Evolutionary conservation across 1,140 invertebrate genomes (phyloP).

Genomic region (Uloborus diversus): DNA sequence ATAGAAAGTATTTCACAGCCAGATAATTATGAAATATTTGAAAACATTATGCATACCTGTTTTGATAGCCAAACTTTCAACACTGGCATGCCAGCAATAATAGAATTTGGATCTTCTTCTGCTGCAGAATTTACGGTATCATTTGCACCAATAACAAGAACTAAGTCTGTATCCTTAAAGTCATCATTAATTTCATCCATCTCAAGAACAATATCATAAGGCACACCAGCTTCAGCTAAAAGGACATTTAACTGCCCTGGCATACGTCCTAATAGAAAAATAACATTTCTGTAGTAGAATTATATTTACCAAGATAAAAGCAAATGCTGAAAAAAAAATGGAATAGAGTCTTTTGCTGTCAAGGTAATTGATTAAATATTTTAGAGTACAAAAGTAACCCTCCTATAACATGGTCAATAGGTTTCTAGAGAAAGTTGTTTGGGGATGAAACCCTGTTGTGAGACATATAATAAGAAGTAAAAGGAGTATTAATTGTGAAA

Average conservation of each 20-base stretch:
- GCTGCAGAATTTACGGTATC: conserved; percentile 93
- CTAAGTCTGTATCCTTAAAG: conserved; percentile 84
- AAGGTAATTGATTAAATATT: too few relatives aligned
- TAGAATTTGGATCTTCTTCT: conserved; percentile 89
- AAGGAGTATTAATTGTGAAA: too few relatives aligned
- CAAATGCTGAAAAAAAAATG: too few relatives aligned
- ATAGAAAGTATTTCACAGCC: too few relatives aligned
- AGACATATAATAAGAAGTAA: too few relatives aligned
- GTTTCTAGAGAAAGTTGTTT: too few relatives aligned
- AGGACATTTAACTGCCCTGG: conserved; percentile 90
- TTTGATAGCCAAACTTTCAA: conserved; percentile 86
- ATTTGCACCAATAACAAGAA: conserved; percentile 89
- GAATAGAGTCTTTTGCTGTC: too few relatives aligned
- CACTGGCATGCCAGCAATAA: conserved; percentile 93
- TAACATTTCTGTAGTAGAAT: background rate
- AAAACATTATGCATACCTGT: conserved; percentile 70
- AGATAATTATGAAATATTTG: background rate
- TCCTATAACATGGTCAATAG: too few relatives aligned
- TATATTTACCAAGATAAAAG: too few relatives aligned
- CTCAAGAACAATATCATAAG: conserved; percentile 90
- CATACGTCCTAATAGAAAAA: conserved; percentile 76
- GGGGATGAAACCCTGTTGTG: too few relatives aligned
- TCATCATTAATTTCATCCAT: conserved; percentile 95
- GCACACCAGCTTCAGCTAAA: conserved; percentile 90
- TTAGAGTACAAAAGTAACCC: too few relatives aligned